Conservation (phyloP, 2,888 invertebrate species). For the Leucania comma region DNA sequence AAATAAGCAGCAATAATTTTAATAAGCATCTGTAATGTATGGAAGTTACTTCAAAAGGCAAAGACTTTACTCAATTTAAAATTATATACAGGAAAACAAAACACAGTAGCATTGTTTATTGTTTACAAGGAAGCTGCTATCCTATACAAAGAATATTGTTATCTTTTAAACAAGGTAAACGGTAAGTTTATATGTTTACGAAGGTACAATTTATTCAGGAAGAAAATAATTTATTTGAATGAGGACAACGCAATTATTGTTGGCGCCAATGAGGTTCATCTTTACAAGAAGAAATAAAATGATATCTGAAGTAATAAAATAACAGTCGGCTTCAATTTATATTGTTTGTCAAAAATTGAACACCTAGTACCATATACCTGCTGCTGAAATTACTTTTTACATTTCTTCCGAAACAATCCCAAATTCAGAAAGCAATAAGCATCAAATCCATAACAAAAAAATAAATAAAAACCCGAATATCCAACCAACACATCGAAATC, state of each 20-base stretch:
- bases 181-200: constrained; percentile 50
- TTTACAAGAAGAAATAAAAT: constrained; percentile 11
- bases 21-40: constrained; percentile 2
- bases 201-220: constrained; percentile 47
- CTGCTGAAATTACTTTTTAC: neutral
- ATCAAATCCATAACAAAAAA: constrained; percentile 4
- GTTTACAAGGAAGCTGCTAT: constrained; percentile 43
- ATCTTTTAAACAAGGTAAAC: constrained; percentile 49
- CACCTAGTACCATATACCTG: neutral
- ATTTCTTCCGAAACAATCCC: constrained; percentile 6
- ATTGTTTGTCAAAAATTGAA: neutral
- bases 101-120: constrained; percentile 43
- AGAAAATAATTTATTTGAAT: constrained; percentile 48
- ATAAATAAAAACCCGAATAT: constrained; percentile 28
- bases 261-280: constrained; percentile 14
- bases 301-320: neutral
- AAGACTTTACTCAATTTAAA: constrained; percentile 21
- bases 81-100: constrained; percentile 40
- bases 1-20: constrained; percentile 4
- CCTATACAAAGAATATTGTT: constrained; percentile 47
- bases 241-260: constrained; percentile 16
- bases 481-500: constrained; percentile 38
- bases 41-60: constrained; percentile 10
- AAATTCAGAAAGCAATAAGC: constrained; percentile 21
- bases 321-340: neutral